These are phyloP conservation scores for Allacma fusca DNA, from an alignment of 2,888 invertebrate genomes.

Conservation along the genomic window DNA sequence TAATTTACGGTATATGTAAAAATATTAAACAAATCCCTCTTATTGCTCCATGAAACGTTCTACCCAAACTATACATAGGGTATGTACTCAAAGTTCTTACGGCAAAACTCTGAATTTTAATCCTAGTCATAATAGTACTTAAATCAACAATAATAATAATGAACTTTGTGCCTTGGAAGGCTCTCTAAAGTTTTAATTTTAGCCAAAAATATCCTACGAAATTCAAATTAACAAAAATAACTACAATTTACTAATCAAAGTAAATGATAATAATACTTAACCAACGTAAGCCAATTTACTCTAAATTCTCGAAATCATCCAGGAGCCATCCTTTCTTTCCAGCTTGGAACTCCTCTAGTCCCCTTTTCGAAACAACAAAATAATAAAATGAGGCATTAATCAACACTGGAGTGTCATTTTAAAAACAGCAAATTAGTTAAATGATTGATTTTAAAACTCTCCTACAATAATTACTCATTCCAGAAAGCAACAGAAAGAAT, in stretches of 20 bases:
- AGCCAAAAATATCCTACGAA: background rate
- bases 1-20: slow-evolving; percentile 13
- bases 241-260: slow-evolving; percentile 8
- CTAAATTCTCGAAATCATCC: no score
- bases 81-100: background rate
- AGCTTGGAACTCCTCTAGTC: no score
- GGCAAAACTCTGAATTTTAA: background rate
- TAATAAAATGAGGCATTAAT: no score
- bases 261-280: slow-evolving; percentile 12
- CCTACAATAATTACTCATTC: no score
- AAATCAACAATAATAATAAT: background rate
- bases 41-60: slow-evolving; percentile 22
- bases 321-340: no score
- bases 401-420: no score
- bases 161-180: background rate
- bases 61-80: slow-evolving; percentile 14
- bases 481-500: no score
- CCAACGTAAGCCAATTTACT: background rate
- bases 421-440: no score
- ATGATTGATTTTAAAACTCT: no score
- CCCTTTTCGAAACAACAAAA: no score
- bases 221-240: slow-evolving; percentile 4
- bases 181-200: background rate
- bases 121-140: background rate
- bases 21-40: slow-evolving; percentile 31